A percentile compares a stretch with the other conserved stretches of the same genome.
Conservation (phyloP, 1,140 invertebrate genomes). For the Artemia franciscana region DNA sequence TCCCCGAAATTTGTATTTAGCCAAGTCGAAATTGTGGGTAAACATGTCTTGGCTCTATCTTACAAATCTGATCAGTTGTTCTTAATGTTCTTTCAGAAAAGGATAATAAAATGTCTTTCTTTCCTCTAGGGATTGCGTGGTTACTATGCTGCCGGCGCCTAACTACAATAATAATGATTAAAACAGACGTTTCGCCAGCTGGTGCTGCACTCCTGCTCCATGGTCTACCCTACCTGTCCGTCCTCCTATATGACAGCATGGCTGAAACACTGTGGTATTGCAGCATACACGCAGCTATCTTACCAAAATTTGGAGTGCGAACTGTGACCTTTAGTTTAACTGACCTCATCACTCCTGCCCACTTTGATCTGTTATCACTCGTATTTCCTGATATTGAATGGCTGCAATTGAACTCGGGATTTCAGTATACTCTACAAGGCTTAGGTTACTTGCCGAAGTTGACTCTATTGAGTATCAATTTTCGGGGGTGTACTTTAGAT, state of each 20-base stretch:
- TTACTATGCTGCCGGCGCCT: conserved; percentile 9
- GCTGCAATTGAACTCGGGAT: conserved; percentile 8
- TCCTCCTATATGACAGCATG: conserved; percentile 9
- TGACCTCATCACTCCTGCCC: conserved; percentile 8
- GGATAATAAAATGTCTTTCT: neutral
- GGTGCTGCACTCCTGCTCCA: conserved; percentile 9
- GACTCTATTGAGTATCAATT: conserved; percentile 7
- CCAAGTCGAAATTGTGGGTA: too few relatives aligned
- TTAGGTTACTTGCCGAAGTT: conserved; percentile 7
- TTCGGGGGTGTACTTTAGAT: conserved; percentile 6
- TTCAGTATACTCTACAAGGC: conserved; percentile 8
- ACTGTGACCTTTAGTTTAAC: conserved; percentile 8
- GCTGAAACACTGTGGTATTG: conserved; percentile 10
- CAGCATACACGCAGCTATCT: conserved; percentile 8
- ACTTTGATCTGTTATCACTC: conserved; percentile 7
- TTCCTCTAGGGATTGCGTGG: conserved; percentile 8
- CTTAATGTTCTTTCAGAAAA: too few relatives aligned
- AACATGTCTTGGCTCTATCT: too few relatives aligned
- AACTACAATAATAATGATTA: conserved; percentile 9
- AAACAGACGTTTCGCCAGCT: conserved; percentile 8
- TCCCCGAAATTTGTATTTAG: too few relatives aligned
- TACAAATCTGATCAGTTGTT: too few relatives aligned
- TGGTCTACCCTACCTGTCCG: conserved; percentile 8
- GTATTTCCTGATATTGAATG: conserved; percentile 10
- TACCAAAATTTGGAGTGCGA: conserved; percentile 7